Evolutionary conservation across 1,140 invertebrate genomes (phyloP), one percentile per base, ranked within the genome.

Genomic region (Batillaria attramentaria): DNA sequence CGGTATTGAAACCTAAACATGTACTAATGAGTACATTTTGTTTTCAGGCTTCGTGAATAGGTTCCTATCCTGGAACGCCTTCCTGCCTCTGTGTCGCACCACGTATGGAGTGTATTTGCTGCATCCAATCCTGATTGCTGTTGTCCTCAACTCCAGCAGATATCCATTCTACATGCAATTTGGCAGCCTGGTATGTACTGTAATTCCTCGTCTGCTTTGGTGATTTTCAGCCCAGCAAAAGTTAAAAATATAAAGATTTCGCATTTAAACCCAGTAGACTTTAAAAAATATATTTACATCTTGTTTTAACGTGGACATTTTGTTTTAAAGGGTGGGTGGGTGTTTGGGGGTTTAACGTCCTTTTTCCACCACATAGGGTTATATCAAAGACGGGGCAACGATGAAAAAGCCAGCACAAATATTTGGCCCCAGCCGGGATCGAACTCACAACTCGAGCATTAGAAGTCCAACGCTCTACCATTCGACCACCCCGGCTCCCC

Each of bases 71-170:
- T 84, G 76, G 81, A 80, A 77, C 28, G 13, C 83, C 3, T 84
- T 86, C 20, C 65, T 85, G 24, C 85, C 85, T 8, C 41, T 87
- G 16, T 82, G 81, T 28, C 78, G 84, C 20, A 77, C 85, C 28
- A 88, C 86, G 0, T 87, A 87, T 69, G 81, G 84, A 2, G 79
- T 83, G 20, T 89, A 86, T 74, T 78, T 88, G 4, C 72, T 87
- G 5, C 85, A 88, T 54, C 95, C 96, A 65, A 95, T 94, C 16
- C 93, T 94, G 43, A 95, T 79, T 5, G 35, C 57, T 0, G 74
- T 82, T 3, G 62, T 82, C 13, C 68, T 82, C 42, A 79, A 78
- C 50, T 65, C 46, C 31, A 31, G 73, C 13, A 62, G 50, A 24
- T 39, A 62, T 41, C 70, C 43, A 18, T 18, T 81, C 39, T 65